Evolutionary conservation across 2,797 vertebrate genomes (phyloP), one percentile per base, ranked within the genome.

Genomic region (Paedocypris micromegethes): DNA sequence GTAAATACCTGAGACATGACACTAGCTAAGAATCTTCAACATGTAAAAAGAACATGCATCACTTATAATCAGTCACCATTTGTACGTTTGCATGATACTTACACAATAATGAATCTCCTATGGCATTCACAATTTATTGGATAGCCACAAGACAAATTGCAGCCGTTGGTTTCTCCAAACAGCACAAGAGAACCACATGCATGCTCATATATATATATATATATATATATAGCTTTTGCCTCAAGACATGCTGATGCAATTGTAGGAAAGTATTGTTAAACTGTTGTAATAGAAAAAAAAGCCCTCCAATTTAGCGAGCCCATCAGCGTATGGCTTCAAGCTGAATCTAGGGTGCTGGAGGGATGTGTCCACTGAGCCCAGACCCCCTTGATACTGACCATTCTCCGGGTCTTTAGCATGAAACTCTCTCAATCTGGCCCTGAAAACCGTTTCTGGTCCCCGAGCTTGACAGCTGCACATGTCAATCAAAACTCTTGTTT

Each of bases 161-260:
- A 62, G 42, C 54, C 54, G 5, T 51, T 6, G 9, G 9, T 54
- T 55, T 58, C 42, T 70, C 47, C 37, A 58, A 56, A 58, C 23
- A 49, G 46, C 68, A 63, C 46, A 39, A 53, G 48, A 52, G 9
- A 63, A 49, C 43, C 44, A 53, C 53, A 72, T 63, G 52, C 68
- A 76, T 71, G 41, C 23, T 43, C 68, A 57, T 74, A 63, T 64
- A 72, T 68, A 74, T 72, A 68, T 64, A 72, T 68, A 74, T 72
- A 68, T 59, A 58, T 45, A 23, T 23, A 23, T 23, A 23, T 59
- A 58, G 40, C 71, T 64, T 71, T 72, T 76, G 72, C 72, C 72
- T 70, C 63, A 53, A 64, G 74, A 70, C 48, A 76, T 52, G 38
- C 69, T 78, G 74, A 78, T 78, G 74, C 70, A 78, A 78, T 65